These are phyloP conservation scores for Caenorhabditis uteleia DNA, from an alignment of 2,888 invertebrate species.

Conservation along the genomic window DNA sequence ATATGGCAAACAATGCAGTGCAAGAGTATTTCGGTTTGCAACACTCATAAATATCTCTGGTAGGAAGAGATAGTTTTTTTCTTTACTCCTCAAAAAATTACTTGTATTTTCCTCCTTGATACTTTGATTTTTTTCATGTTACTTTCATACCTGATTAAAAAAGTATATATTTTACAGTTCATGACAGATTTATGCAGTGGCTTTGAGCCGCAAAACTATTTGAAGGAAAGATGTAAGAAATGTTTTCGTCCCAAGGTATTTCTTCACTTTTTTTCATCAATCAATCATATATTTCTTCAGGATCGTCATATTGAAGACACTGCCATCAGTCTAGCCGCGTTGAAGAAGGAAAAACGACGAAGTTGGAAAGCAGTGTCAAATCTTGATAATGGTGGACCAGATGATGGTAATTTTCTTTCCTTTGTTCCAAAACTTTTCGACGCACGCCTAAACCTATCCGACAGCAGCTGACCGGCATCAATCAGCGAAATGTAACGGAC, in stretches of 20 bases:
- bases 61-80: slow-evolving; percentile 20
- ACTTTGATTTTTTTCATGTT: slow-evolving; percentile 23
- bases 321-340: slow-evolving; percentile 17
- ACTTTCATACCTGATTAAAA: no score
- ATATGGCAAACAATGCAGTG: slow-evolving; percentile 22
- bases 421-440: slow-evolving; percentile 1
- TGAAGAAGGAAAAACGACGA: slow-evolving; percentile 47
- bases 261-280: slow-evolving; percentile 1
- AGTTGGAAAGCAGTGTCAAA: slow-evolving; percentile 45
- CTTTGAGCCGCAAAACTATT: slow-evolving; percentile 72
- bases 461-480: no score
- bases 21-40: slow-evolving; percentile 31
- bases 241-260: slow-evolving; percentile 59
- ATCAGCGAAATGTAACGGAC: no score
- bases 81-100: neutral
- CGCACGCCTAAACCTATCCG: neutral
- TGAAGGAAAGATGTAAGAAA: slow-evolving; percentile 71
- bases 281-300: slow-evolving; percentile 20
- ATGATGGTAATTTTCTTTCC: slow-evolving; percentile 39
- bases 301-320: slow-evolving; percentile 48
- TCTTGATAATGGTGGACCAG: slow-evolving; percentile 51
- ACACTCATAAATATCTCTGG: slow-evolving; percentile 24
- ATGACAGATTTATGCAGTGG: slow-evolving; percentile 61
- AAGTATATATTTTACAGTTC: no score
- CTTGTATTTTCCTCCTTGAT: neutral